Evolutionary conservation across 2,797 vertebrate genomes (phyloP).

Genomic region (Neopelma chrysocephalum): DNA sequence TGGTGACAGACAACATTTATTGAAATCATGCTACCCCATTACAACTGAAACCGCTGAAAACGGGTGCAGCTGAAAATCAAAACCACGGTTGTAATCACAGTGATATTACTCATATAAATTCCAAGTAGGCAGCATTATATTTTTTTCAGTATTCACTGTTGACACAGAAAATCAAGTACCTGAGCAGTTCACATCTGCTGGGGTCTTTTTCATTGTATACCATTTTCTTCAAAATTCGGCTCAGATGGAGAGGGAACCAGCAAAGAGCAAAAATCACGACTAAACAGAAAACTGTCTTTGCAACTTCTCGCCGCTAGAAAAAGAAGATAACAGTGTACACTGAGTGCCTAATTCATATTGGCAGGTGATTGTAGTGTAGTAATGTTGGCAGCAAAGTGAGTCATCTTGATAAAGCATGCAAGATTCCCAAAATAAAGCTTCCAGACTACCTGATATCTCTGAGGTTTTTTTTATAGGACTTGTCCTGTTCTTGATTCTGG

Average conservation of each 20-base stretch:
- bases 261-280: slow-evolving; percentile 97
- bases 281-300: slow-evolving; percentile 96
- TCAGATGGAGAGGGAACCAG: slow-evolving; percentile 96
- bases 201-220: slow-evolving; percentile 78
- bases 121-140: not conserved
- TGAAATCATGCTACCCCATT: not conserved
- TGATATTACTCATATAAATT: not conserved
- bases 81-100: not conserved
- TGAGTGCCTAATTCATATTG: not conserved
- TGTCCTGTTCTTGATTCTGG: not conserved
- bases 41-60: not conserved
- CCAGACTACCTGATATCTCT: not conserved
- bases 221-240: slow-evolving; percentile 89
- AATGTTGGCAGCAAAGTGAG: not conserved
- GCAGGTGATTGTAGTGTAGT: not conserved
- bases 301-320: slow-evolving; percentile 94
- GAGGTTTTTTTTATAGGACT: not conserved
- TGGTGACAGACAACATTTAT: not conserved
- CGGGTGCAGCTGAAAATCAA: not conserved
- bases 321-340: not conserved
- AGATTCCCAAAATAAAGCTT: not conserved
- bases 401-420: not conserved
- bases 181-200: slow-evolving; percentile 88
- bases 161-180: slow-evolving; percentile 59
- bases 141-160: not conserved